A percentile compares a stretch with the other conserved stretches of the same genome.
These are phyloP conservation scores for Microtus pennsylvanicus DNA, from an alignment of 2,113 vertebrate species.

Conservation along the genomic window DNA sequence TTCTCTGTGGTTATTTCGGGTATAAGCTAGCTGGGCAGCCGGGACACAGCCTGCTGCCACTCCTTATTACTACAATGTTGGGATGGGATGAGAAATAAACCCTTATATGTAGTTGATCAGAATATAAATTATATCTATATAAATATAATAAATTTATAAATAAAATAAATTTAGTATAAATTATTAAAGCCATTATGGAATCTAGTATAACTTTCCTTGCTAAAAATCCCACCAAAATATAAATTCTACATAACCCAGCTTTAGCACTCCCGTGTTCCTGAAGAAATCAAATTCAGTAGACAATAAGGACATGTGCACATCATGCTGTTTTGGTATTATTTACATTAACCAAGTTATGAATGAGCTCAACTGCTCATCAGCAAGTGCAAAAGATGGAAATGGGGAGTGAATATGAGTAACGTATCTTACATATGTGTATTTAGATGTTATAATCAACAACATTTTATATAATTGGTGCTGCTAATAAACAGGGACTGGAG, in stretches of 20 bases:
- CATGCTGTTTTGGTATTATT: background rate
- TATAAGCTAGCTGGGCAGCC: too few species aligned
- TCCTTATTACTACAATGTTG: too few species aligned
- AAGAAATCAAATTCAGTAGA: background rate
- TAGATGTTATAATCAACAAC: background rate
- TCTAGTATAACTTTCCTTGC: background rate
- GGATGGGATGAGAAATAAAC: background rate
- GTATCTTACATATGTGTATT: background rate
- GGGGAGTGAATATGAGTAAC: background rate
- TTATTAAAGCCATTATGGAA: too few species aligned
- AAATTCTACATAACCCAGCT: background rate
- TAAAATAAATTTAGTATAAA: too few species aligned
- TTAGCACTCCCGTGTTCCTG: background rate
- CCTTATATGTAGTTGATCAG: background rate
- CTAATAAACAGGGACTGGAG: background rate
- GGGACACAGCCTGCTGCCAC: too few species aligned
- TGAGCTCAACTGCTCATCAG: background rate
- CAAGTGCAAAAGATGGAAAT: background rate
- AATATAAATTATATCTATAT: too few species aligned
- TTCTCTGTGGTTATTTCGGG: too few species aligned
- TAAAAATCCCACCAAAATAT: background rate
- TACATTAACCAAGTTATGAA: too few species aligned
- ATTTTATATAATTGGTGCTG: background rate
- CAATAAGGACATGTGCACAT: background rate
- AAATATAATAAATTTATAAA: too few species aligned